phyloP scores from a whole-genome alignment of 2,888 invertebrate genomes.

The Acronicta aceris region DNA sequence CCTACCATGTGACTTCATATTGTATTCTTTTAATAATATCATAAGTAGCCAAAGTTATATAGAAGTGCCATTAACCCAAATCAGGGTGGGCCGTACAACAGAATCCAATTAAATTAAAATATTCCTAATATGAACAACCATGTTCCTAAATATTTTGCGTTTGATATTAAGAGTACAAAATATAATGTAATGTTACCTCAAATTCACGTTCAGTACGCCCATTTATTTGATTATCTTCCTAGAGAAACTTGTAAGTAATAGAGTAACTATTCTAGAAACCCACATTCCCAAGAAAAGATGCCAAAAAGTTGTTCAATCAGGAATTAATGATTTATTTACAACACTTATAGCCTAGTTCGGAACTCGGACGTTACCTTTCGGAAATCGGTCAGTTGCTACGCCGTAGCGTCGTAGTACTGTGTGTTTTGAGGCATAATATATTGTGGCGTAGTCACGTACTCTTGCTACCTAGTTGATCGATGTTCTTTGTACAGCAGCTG shows the following conservation, averaged over 20 bases:
- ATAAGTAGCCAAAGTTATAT: constrained; percentile 18
- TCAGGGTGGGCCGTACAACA: constrained; percentile 5
- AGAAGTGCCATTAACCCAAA: constrained; percentile 27
- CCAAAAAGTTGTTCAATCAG: constrained; percentile 29
- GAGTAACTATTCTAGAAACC: neutral
- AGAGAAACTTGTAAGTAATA: constrained; percentile 4
- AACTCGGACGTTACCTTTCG: constrained; percentile 11
- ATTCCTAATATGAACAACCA: neutral
- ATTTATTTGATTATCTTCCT: too few species aligned
- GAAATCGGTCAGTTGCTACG: constrained; percentile 32
- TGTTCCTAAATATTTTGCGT: neutral
- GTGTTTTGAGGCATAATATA: constrained; percentile 12
- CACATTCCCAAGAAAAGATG: neutral
- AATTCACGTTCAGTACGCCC: too few species aligned
- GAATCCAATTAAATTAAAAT: constrained; percentile 28
- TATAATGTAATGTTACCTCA: too few species aligned
- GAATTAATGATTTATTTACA: constrained; percentile 35
- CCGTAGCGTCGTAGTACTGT: constrained; percentile 27
- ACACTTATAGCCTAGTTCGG: constrained; percentile 21
- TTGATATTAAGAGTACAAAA: too few species aligned
- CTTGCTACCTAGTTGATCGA: constrained; percentile 66
- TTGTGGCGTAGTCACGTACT: constrained; percentile 28
- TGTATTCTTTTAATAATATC: constrained; percentile 14
- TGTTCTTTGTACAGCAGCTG: constrained; percentile 63
- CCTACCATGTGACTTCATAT: neutral